Conservation (phyloP, 2,113 vertebrate species). For the Seriola aureovittata region DNA sequence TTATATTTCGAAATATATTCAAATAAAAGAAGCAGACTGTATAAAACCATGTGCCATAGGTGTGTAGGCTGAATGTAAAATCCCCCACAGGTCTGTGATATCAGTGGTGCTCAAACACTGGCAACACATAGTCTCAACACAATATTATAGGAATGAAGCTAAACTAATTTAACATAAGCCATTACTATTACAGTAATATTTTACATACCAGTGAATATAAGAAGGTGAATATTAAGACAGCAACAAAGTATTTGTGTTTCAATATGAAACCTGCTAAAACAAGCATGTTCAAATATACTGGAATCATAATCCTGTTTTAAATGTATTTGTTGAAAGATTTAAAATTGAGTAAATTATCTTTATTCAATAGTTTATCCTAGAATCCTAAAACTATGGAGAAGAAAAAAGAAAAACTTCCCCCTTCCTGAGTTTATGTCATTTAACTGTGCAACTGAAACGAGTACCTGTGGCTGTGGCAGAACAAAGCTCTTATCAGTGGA, state of each 20-base stretch:
- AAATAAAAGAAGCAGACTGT: too few relatives aligned
- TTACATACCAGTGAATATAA: too few relatives aligned
- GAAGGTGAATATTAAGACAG: too few relatives aligned
- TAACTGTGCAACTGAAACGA: slow-evolving; percentile 18
- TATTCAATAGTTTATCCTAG: neutral
- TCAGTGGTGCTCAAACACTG: neutral
- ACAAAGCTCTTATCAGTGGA: slow-evolving; percentile 37
- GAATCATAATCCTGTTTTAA: too few relatives aligned
- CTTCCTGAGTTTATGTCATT: rapidly evolving
- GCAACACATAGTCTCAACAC: neutral
- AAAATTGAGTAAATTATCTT: neutral
- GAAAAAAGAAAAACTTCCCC: too few relatives aligned
- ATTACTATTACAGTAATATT: neutral
- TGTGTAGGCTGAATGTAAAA: too few relatives aligned
- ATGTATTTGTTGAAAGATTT: neutral
- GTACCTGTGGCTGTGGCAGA: slow-evolving; percentile 2
- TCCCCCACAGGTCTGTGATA: too few relatives aligned
- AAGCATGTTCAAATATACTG: neutral
- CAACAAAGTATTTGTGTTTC: neutral
- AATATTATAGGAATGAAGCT: too few relatives aligned
- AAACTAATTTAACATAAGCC: neutral
- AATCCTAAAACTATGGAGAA: neutral
- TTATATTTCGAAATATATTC: too few relatives aligned
- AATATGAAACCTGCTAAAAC: neutral
- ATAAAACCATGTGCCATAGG: too few relatives aligned